A percentile compares a stretch with the other conserved stretches of the same genome.
These are phyloP conservation scores for Podarcis cretensis DNA, from an alignment of 2,113 vertebrate genomes.

Conservation along the genomic window DNA sequence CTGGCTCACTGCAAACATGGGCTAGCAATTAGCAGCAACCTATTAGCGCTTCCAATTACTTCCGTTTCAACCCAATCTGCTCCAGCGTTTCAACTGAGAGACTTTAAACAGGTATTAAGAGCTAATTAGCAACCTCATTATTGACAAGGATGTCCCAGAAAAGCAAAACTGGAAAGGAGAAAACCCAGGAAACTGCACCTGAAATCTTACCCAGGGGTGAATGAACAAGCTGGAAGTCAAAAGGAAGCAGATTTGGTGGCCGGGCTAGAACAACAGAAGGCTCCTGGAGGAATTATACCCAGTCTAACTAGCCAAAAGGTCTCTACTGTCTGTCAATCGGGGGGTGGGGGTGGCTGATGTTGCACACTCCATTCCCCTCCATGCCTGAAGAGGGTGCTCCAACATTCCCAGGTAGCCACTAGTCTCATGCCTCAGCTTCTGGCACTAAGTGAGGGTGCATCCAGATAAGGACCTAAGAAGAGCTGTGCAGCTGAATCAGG, in stretches of 20 bases:
- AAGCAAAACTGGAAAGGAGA: slow-evolving; percentile 34
- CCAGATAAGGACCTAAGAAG: too few species aligned
- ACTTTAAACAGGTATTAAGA: slow-evolving; percentile 60
- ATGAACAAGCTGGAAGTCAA: too few species aligned
- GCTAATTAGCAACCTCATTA: slow-evolving; percentile 69
- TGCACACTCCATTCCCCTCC: too few species aligned
- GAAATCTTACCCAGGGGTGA: too few species aligned
- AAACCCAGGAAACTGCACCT: neutral
- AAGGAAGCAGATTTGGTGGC: neutral
- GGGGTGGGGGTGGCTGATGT: too few species aligned
- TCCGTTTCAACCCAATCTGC: slow-evolving; percentile 46
- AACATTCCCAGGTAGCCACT: too few species aligned
- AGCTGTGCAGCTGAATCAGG: too few species aligned
- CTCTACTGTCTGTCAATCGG: too few species aligned
- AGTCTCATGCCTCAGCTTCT: too few species aligned
- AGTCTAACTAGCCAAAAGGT: neutral
- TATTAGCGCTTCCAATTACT: slow-evolving; percentile 54
- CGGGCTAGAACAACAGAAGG: neutral
- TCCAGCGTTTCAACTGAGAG: slow-evolving; percentile 58
- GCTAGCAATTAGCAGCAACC: neutral
- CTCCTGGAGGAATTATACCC: neutral
- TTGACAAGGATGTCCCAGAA: slow-evolving; percentile 57
- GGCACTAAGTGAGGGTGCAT: too few species aligned
- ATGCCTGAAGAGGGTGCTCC: too few species aligned
- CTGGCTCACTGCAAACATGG: neutral